A percentile compares a stretch with the other conserved stretches of the same genome.
phyloP scores from a whole-genome alignment of 1,140 invertebrate genomes.

The Uloborus diversus region DNA sequence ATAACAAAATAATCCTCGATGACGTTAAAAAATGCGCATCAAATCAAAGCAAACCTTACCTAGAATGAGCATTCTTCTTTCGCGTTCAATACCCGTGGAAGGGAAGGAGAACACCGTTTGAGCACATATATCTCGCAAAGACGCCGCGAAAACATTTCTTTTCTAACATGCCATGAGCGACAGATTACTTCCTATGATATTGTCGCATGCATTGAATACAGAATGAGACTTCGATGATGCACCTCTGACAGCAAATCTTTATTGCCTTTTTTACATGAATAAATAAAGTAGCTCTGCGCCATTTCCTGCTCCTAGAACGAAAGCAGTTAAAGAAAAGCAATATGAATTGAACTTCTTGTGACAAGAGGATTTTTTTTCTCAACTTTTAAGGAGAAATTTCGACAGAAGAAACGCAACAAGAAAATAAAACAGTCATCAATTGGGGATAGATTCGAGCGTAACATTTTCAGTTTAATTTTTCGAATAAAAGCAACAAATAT shows the following conservation, averaged over 20 bases:
- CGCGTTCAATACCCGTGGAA: background rate
- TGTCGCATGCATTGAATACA: slow-evolving; percentile 49
- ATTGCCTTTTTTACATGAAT: slow-evolving; percentile 51
- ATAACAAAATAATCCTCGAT: too few species aligned
- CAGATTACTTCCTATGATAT: slow-evolving; percentile 53
- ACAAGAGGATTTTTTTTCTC: background rate
- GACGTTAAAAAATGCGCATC: too few species aligned
- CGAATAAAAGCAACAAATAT: too few species aligned
- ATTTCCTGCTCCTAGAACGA: slow-evolving; percentile 52
- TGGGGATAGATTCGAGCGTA: too few species aligned
- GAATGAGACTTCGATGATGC: slow-evolving; percentile 50
- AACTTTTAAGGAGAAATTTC: too few species aligned
- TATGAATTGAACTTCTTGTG: slow-evolving; percentile 40
- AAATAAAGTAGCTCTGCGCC: slow-evolving; percentile 50
- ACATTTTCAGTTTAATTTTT: too few species aligned
- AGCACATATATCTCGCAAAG: slow-evolving; percentile 28
- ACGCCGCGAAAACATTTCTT: background rate
- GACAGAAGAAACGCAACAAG: too few species aligned
- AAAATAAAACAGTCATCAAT: too few species aligned
- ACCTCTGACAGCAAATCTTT: slow-evolving; percentile 49
- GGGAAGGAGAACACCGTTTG: background rate
- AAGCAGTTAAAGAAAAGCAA: slow-evolving; percentile 45
- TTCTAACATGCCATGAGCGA: slow-evolving; percentile 21
- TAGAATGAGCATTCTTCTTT: background rate
- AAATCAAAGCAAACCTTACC: slow-evolving; percentile 32